Conservation (phyloP, 2,797 vertebrate species). For the Pseudochirops cupreus region DNA sequence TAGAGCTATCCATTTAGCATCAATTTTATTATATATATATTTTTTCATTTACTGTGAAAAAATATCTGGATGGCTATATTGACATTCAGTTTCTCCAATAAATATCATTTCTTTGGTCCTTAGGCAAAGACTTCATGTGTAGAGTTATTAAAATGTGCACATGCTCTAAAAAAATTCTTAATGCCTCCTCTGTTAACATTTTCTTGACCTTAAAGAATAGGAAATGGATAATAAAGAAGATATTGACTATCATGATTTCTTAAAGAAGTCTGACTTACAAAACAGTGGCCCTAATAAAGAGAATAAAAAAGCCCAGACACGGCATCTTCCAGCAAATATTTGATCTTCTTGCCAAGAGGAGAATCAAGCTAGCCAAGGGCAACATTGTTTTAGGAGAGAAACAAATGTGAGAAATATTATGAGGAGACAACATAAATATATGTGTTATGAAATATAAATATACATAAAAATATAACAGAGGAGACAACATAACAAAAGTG, state of each 20-base stretch:
- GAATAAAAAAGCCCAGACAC: too few relatives aligned
- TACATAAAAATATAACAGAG: too few relatives aligned
- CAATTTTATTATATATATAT: neutral
- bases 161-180: neutral
- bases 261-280: neutral
- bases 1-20: neutral
- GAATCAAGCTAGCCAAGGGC: neutral
- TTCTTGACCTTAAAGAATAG: neutral
- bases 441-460: too few relatives aligned
- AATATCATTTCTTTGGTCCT: neutral
- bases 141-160: neutral
- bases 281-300: neutral
- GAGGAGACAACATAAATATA: too few relatives aligned
- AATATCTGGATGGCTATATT: neutral
- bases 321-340: too few relatives aligned
- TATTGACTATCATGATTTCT: neutral
- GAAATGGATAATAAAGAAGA: neutral
- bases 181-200: neutral
- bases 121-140: neutral
- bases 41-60: neutral
- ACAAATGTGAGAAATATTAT: neutral
- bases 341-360: too few relatives aligned
- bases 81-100: neutral
- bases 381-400: neutral
- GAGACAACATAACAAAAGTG: neutral